These are phyloP conservation scores for Hyles lineata DNA, from an alignment of 2,888 invertebrate genomes.

Conservation along the genomic window DNA sequence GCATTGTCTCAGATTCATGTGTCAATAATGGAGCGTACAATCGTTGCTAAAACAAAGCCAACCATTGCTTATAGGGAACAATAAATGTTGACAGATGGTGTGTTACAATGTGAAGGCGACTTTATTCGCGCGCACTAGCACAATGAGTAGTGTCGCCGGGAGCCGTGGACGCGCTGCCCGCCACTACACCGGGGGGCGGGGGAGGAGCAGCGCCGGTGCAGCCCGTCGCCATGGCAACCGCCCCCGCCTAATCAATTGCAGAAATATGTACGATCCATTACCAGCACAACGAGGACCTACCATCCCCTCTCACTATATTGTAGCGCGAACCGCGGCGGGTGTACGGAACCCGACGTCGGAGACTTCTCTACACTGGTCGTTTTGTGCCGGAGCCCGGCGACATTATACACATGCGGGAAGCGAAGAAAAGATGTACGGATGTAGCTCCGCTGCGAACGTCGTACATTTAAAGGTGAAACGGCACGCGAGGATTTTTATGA, in stretches of 20 bases:
- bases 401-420: slow-evolving; percentile 57
- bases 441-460: slow-evolving; percentile 28
- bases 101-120: slow-evolving; percentile 35
- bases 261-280: slow-evolving; percentile 82
- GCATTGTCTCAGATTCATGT: not conserved
- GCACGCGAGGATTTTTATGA: not conserved
- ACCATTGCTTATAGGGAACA: slow-evolving; percentile 24
- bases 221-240: slow-evolving; percentile 77
- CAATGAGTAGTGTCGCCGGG: slow-evolving; percentile 57
- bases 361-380: slow-evolving; percentile 56
- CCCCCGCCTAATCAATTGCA: slow-evolving; percentile 85
- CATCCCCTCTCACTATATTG: slow-evolving; percentile 45
- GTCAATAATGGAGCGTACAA: not conserved
- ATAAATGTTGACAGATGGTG: slow-evolving; percentile 26
- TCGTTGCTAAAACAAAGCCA: slow-evolving; percentile 22
- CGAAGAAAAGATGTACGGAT: slow-evolving; percentile 75
- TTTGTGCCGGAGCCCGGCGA: slow-evolving; percentile 63
- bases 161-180: slow-evolving; percentile 32
- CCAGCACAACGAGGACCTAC: slow-evolving; percentile 53
- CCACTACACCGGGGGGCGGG: slow-evolving; percentile 30
- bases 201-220: slow-evolving; percentile 51
- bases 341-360: slow-evolving; percentile 42
- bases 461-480: not conserved
- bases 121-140: slow-evolving; percentile 34
- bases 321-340: slow-evolving; percentile 27